phyloP scores from a whole-genome alignment of 2,888 invertebrate species.

The Cantharis flavilabris region DNA sequence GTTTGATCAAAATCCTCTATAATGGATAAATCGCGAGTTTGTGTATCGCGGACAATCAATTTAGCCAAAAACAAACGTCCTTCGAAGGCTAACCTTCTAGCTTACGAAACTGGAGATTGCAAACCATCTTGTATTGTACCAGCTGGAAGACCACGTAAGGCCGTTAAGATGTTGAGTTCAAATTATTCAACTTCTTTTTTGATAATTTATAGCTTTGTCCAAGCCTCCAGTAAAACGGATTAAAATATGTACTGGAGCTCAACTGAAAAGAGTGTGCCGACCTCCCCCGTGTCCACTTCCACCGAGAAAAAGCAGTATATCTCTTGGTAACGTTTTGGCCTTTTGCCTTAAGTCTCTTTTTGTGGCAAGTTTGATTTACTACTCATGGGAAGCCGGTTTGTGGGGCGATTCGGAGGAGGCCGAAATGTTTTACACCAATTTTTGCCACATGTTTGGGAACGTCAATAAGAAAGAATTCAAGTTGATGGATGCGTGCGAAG shows the following conservation, averaged over 20 bases:
- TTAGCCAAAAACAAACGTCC: conserved; percentile 45
- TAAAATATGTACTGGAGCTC: conserved; percentile 52
- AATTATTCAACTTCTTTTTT: not conserved
- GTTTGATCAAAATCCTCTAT: not conserved
- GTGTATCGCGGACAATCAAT: conserved; percentile 46
- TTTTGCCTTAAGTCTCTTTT: conserved; percentile 50
- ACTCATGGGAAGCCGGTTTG: conserved; percentile 54
- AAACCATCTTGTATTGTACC: not conserved
- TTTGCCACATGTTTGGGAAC: conserved; percentile 34
- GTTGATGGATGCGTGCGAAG: conserved; percentile 42
- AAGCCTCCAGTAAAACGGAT: conserved; percentile 41
- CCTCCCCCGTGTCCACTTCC: conserved; percentile 49
- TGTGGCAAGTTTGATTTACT: conserved; percentile 52
- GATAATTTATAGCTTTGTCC: conserved; percentile 20
- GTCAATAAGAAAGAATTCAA: conserved; percentile 5
- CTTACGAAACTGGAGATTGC: not conserved
- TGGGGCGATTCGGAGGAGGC: conserved; percentile 55
- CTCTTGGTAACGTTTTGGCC: conserved; percentile 7
- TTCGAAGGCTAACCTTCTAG: conserved; percentile 37
- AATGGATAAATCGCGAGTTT: conserved; percentile 35
- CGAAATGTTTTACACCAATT: conserved; percentile 49
- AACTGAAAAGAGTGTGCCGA: conserved; percentile 48
- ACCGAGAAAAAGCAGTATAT: conserved; percentile 24
- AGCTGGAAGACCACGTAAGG: not conserved
- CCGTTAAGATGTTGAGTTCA: accelerated